Evolutionary conservation across 92 coral and sea anemone genomes (phyloP).

Genomic region (Phenganax subtilis): DNA sequence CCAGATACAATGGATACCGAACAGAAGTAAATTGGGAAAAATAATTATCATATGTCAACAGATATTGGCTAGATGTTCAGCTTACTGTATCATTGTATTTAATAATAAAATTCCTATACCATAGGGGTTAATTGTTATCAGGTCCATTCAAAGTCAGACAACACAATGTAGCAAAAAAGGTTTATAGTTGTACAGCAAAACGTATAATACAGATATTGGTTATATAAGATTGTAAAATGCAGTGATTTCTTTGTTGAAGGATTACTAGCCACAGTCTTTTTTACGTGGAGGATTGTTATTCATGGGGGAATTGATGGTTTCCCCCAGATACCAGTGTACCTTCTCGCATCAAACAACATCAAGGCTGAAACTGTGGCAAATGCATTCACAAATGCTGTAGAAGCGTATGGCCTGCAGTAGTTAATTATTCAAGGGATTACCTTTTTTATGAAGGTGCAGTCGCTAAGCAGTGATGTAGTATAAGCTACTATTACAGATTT

Average conservation of each 20-base stretch:
- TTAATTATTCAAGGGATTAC: no score
- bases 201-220: no score
- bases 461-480: no score
- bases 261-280: background rate
- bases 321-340: conserved; percentile 46
- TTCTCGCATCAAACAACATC: conserved; percentile 44
- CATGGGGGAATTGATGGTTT: conserved; percentile 49
- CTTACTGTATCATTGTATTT: no score
- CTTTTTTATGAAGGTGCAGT: no score
- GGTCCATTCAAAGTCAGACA: no score
- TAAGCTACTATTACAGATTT: no score
- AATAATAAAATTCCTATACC: no score
- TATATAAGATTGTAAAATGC: no score
- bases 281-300: conserved; percentile 48
- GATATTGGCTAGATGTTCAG: background rate
- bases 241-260: background rate
- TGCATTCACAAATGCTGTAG: conserved; percentile 46
- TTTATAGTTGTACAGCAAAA: no score
- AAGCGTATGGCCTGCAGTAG: conserved; percentile 44
- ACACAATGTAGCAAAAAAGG: no score
- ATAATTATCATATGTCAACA: background rate
- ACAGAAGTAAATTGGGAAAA: background rate
- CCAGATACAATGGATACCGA: background rate
- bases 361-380: conserved; percentile 44
- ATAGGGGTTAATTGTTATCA: no score